Evolutionary conservation across 2,797 vertebrate species (phyloP).

Genomic region (Merluccius polli): DNA sequence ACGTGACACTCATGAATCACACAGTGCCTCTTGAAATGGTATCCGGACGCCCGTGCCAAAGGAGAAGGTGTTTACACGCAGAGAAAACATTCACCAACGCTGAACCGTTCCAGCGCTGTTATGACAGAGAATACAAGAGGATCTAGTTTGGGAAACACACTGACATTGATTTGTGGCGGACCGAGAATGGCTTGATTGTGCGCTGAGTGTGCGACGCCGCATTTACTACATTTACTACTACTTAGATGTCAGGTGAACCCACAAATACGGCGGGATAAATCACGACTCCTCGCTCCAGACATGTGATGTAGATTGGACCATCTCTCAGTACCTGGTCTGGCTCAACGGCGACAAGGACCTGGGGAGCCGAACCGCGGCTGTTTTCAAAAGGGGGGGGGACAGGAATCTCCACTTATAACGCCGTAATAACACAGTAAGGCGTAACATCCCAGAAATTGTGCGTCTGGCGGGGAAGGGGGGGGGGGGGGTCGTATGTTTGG

Average conservation of each 20-base stretch:
- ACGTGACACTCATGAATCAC: too few species aligned
- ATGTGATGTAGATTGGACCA: too few species aligned
- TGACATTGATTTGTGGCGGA: background rate
- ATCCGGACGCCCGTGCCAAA: background rate
- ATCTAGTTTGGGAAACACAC: background rate
- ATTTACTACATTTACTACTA: too few species aligned
- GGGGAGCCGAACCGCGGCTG: too few species aligned
- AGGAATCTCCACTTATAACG: conserved; percentile 42
- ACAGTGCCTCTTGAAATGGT: background rate
- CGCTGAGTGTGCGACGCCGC: background rate
- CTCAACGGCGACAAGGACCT: too few species aligned
- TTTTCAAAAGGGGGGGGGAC: background rate
- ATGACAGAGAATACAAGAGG: background rate
- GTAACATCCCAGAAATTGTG: conserved; percentile 56
- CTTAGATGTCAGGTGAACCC: too few species aligned
- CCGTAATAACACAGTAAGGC: conserved; percentile 26
- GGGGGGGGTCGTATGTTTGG: conserved; percentile 21
- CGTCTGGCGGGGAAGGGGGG: conserved; percentile 21
- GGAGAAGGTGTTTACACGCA: too few species aligned
- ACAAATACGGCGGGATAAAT: too few species aligned
- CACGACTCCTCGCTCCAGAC: too few species aligned
- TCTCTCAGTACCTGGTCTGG: too few species aligned
- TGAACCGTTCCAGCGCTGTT: background rate
- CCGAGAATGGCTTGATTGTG: background rate
- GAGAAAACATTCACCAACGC: too few species aligned